These are phyloP conservation scores for Mimas tiliae DNA, from an alignment of 2,888 invertebrate genomes.

Conservation along the genomic window DNA sequence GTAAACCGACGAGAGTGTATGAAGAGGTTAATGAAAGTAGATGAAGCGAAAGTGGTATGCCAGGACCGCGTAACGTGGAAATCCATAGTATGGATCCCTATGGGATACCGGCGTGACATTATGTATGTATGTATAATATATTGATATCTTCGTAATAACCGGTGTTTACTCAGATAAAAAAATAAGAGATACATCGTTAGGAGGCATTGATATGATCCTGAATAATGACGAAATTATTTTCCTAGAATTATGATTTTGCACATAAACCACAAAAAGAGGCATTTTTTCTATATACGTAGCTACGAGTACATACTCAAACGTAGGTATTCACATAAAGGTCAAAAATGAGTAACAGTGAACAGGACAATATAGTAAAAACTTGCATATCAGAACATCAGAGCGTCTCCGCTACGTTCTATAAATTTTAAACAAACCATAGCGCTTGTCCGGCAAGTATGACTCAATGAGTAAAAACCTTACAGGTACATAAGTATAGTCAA, in stretches of 20 bases:
- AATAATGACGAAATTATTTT: not conserved
- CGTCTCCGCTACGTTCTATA: constrained; percentile 23
- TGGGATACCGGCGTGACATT: too few relatives aligned
- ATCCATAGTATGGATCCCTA: too few relatives aligned
- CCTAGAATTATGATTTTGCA: not conserved
- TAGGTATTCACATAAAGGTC: constrained; percentile 8
- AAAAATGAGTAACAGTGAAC: constrained; percentile 27
- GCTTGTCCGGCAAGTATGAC: constrained; percentile 9
- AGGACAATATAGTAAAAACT: constrained; percentile 23
- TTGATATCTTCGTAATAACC: too few relatives aligned
- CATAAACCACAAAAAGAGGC: not conserved
- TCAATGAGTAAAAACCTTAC: constrained; percentile 2
- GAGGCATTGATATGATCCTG: not conserved
- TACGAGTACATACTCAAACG: constrained; percentile 6
- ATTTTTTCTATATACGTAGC: constrained; percentile 5
- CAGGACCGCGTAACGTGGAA: too few relatives aligned
- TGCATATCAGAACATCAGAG: constrained; percentile 26
- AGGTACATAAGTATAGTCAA: not conserved
- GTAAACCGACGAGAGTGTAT: too few relatives aligned
- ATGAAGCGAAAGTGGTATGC: too few relatives aligned
- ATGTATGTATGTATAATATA: too few relatives aligned
- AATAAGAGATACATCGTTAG: too few relatives aligned
- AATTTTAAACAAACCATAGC: constrained; percentile 3
- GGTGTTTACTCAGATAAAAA: too few relatives aligned
- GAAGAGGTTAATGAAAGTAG: too few relatives aligned